A percentile compares a stretch with the other conserved stretches of the same genome.
Evolutionary conservation across 2,113 vertebrate genomes (phyloP).

Genomic region (Oncorhynchus nerka): DNA sequence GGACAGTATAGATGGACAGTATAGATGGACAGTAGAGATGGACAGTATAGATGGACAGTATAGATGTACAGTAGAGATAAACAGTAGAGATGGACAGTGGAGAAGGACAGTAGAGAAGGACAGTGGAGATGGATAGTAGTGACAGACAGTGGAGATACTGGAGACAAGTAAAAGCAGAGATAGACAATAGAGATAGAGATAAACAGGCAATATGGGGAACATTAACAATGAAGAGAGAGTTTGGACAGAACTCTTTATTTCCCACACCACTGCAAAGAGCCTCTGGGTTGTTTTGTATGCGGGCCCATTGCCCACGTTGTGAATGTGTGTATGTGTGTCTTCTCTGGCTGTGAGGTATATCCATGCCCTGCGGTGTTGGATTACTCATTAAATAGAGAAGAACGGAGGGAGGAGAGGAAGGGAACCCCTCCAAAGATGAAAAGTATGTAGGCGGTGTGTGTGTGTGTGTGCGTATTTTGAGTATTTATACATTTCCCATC

Average conservation of each 20-base stretch:
- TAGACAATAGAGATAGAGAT: too few relatives aligned
- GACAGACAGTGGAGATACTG: not conserved
- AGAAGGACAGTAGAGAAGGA: too few relatives aligned
- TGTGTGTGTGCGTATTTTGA: slow-evolving; percentile 35
- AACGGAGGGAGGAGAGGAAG: not conserved
- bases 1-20: too few relatives aligned
- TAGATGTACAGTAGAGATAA: too few relatives aligned
- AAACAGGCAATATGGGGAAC: too few relatives aligned
- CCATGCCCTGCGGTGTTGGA: slow-evolving; percentile 49
- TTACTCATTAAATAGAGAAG: slow-evolving; percentile 55
- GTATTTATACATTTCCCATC: slow-evolving; percentile 59
- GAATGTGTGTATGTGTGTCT: slow-evolving; percentile 25
- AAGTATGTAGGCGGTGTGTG: slow-evolving; percentile 36
- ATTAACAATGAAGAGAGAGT: too few relatives aligned
- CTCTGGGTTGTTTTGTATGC: not conserved
- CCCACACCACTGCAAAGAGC: not conserved
- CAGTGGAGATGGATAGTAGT: too few relatives aligned
- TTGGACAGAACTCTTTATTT: too few relatives aligned
- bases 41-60: too few relatives aligned
- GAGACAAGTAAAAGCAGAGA: too few relatives aligned
- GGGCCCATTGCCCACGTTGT: not conserved
- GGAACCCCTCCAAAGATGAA: slow-evolving; percentile 39
- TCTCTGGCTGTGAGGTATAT: slow-evolving; percentile 56
- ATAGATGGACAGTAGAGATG: too few relatives aligned
- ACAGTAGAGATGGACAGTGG: too few relatives aligned